These are phyloP conservation scores for Furnarius figulus DNA, from an alignment of 2,113 vertebrate species.

Conservation along the genomic window DNA sequence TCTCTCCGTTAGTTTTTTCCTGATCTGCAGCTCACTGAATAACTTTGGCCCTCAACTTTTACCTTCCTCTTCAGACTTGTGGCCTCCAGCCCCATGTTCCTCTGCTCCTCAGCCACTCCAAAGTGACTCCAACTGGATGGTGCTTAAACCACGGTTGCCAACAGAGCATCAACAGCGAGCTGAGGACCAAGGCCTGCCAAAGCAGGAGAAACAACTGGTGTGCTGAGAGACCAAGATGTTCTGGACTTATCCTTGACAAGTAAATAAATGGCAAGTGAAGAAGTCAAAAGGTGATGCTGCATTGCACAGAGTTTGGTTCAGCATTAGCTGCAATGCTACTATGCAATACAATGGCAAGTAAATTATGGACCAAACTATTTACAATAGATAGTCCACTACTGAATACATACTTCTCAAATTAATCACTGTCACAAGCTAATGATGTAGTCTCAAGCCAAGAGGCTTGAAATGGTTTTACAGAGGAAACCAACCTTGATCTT, in stretches of 20 bases:
- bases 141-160: background rate
- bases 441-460: background rate
- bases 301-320: background rate
- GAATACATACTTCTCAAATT: background rate
- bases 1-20: background rate
- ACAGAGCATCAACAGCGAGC: background rate
- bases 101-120: background rate
- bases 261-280: background rate
- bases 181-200: background rate
- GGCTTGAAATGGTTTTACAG: background rate
- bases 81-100: background rate
- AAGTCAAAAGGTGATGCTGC: background rate
- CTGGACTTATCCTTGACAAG: background rate
- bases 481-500: background rate
- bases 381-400: background rate
- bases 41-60: background rate
- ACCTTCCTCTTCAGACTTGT: background rate
- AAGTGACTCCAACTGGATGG: fast-evolving
- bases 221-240: background rate
- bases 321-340: background rate
- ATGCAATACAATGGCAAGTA: background rate
- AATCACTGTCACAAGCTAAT: background rate
- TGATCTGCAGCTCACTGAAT: background rate
- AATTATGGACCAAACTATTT: background rate
- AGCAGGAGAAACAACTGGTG: background rate